Conservation (phyloP, 2,797 vertebrate genomes). For the Myotis planiceps region DNA sequence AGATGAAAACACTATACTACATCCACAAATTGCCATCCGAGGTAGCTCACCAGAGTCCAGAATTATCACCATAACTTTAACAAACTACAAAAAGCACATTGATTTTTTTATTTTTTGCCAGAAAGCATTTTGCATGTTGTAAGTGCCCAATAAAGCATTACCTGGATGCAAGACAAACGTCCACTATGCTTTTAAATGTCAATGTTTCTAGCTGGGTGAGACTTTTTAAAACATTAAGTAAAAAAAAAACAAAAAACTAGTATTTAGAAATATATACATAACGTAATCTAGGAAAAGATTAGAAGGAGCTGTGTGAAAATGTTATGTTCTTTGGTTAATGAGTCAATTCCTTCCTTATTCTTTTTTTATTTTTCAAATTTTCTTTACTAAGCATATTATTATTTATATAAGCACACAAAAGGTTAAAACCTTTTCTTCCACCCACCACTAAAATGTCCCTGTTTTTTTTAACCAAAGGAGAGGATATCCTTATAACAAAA, state of each 20-base stretch:
- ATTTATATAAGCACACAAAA: slow-evolving; percentile 55
- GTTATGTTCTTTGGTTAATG: neutral
- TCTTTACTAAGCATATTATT: slow-evolving; percentile 58
- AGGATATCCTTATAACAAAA: slow-evolving; percentile 70
- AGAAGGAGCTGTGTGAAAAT: neutral
- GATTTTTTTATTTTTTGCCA: neutral
- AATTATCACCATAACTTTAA: neutral
- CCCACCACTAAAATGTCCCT: slow-evolving; percentile 23
- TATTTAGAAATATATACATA: neutral
- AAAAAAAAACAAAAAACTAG: neutral
- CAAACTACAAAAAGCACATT: neutral
- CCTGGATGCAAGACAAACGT: neutral
- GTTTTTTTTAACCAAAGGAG: slow-evolving; percentile 36
- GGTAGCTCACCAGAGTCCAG: neutral
- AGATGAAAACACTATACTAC: neutral
- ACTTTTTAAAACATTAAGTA: neutral
- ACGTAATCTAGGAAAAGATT: neutral
- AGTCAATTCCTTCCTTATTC: slow-evolving; percentile 50
- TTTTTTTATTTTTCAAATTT: slow-evolving; percentile 45
- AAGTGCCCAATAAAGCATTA: neutral
- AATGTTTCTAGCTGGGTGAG: neutral
- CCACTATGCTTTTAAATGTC: slow-evolving; percentile 19
- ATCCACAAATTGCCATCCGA: neutral
- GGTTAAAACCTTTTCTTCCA: neutral
- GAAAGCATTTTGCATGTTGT: neutral